phyloP scores from a whole-genome alignment of 2,797 vertebrate genomes.

The Acrossocheilus fasciatus region DNA sequence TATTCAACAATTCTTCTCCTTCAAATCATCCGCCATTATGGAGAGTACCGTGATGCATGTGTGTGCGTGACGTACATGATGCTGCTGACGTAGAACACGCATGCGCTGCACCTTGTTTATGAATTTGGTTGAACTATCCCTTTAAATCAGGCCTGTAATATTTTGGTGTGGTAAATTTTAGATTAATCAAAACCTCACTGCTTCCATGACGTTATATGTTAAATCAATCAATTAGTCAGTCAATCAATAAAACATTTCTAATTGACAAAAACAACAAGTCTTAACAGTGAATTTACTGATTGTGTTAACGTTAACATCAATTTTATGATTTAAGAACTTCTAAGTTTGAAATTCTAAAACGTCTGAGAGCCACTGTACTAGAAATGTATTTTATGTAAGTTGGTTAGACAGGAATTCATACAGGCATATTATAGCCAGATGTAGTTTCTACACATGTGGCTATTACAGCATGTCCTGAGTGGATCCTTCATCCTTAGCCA shows the following conservation, averaged over 20 bases:
- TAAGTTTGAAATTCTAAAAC: background rate
- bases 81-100: no score
- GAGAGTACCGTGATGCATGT: no score
- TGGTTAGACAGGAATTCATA: constrained; percentile 43
- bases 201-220: constrained; percentile 63
- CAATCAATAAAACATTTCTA: background rate
- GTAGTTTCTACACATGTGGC: constrained; percentile 66
- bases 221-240: background rate
- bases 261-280: background rate
- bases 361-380: background rate
- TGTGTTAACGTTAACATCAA: background rate
- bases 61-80: no score
- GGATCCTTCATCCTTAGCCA: constrained; percentile 72
- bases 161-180: background rate
- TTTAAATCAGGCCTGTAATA: background rate
- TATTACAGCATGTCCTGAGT: constrained; percentile 56
- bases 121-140: no score
- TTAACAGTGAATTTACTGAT: background rate
- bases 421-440: constrained; percentile 74
- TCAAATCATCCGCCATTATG: no score
- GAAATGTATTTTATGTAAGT: constrained; percentile 35
- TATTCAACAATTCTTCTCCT: no score
- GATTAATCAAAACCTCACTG: background rate
- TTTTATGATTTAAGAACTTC: no score
- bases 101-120: no score